These are phyloP conservation scores for Trachelus troglodyta DNA, from an alignment of 2,888 invertebrate genomes.

Conservation along the genomic window DNA sequence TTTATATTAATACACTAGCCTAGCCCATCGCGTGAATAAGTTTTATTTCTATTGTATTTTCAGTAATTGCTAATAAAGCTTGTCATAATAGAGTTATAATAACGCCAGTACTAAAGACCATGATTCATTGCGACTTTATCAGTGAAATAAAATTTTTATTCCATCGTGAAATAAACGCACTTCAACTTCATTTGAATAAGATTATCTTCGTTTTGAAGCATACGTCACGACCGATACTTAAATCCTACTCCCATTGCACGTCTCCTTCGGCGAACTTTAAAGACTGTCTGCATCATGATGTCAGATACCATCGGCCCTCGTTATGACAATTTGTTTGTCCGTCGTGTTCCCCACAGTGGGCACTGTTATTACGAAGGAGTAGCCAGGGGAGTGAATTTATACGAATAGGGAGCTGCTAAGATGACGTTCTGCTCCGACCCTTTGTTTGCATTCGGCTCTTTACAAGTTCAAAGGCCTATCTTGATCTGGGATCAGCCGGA, in stretches of 20 bases:
- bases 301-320: constrained; percentile 7
- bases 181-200: neutral
- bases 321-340: constrained; percentile 25
- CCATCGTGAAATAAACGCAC: neutral
- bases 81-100: neutral
- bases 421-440: constrained; percentile 5
- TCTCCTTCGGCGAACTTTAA: neutral
- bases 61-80: neutral
- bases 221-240: neutral
- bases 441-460: constrained; percentile 11
- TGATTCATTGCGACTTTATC: neutral
- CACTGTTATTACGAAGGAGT: constrained; percentile 17
- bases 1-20: neutral
- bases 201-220: neutral
- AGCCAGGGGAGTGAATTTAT: constrained; percentile 1
- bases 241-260: neutral
- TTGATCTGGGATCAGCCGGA: constrained; percentile 5
- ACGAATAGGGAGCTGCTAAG: constrained; percentile 7
- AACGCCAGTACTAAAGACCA: neutral
- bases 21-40: neutral
- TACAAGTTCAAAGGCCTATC: constrained; percentile 6
- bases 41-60: neutral
- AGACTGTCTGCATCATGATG: neutral
- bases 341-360: constrained; percentile 3
- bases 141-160: neutral